Base-by-base conservation (phyloP, 2,888 invertebrate genomes). In the Folsomia candida region DNA sequence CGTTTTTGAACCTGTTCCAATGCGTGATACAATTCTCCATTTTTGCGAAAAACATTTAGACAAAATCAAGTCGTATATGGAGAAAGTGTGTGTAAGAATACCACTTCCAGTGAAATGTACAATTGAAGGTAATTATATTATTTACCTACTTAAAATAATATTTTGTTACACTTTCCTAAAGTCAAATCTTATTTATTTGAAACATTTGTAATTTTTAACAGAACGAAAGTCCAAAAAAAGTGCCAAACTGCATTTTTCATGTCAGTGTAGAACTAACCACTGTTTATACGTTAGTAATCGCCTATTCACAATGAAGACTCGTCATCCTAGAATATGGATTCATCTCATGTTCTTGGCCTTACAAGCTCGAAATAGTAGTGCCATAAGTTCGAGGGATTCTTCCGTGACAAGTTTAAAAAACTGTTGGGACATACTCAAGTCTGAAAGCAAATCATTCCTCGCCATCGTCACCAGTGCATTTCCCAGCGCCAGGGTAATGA, bases 291-390 rank as follows among this genome's bases (percentile, higher is more conserved):
- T 68, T 2, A 89, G 89, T 70, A 88, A 90, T 81, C 89, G 90
- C 11, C 88, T 89, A 79, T 92, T 92, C 84, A 89, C 89, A 14
- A 88, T 91, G 89, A 87, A 90, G 78, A 91, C 91, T 22, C 67
- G 70, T 14, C 37, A 68, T 63, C 95, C 95, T 0, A 87, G 93
- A 78, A 90, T 92, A 58, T 96, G 96, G 97, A 92, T 97, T 77
- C 96, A 97, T 85, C 87, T 97, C 64, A 96, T 97, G 94, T 96
- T 97, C 84, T 88, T 97, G 66, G 93, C 94, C 75, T 88, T 95
- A 75, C 94, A 87, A 87, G 92, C 92, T 9, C 86, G 91, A 72
- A 90, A 90, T 77, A 86, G 88, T 64, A 89, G 89, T 73, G 93
- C 93, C 24, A 84, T 93, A 26, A 92, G 92, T 81, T 91, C 91